Percentiles rank a stretch among this genome's conserved stretches.
Evolutionary conservation across 92 coral and sea anemone species (phyloP).

Genomic region (Zoanthus sociatus): DNA sequence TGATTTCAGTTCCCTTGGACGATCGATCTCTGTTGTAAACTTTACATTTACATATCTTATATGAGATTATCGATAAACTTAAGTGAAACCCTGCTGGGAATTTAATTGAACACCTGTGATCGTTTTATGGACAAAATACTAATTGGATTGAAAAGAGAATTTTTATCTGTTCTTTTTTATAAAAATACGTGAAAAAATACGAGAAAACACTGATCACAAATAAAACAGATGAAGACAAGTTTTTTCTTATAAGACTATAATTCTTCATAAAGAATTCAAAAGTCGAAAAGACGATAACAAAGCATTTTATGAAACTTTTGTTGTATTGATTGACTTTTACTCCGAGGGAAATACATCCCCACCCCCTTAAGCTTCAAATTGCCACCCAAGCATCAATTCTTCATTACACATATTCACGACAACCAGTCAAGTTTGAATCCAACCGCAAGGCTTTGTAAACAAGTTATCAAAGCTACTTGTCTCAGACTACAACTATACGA

Average conservation of each 20-base stretch:
- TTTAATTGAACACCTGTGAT: constrained; percentile 7
- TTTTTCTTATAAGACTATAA: no score
- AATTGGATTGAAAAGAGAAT: background rate
- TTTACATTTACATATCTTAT: background rate
- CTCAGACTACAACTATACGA: background rate
- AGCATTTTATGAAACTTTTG: no score
- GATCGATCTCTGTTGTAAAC: background rate
- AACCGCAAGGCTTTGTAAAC: no score
- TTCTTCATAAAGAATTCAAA: no score
- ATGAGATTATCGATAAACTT: background rate
- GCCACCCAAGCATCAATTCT: background rate
- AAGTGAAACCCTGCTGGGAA: background rate
- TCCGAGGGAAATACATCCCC: no score
- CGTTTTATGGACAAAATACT: background rate
- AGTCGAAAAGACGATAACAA: no score
- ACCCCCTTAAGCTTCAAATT: no score
- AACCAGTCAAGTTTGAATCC: no score
- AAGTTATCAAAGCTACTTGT: no score
- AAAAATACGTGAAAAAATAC: background rate
- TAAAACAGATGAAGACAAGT: background rate
- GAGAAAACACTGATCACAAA: background rate
- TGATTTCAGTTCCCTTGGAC: background rate
- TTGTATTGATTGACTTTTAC: no score
- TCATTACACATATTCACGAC: no score
- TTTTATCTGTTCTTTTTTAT: background rate